phyloP scores from a whole-genome alignment of 2,888 invertebrate genomes.

The Tenthredo distinguenda region DNA sequence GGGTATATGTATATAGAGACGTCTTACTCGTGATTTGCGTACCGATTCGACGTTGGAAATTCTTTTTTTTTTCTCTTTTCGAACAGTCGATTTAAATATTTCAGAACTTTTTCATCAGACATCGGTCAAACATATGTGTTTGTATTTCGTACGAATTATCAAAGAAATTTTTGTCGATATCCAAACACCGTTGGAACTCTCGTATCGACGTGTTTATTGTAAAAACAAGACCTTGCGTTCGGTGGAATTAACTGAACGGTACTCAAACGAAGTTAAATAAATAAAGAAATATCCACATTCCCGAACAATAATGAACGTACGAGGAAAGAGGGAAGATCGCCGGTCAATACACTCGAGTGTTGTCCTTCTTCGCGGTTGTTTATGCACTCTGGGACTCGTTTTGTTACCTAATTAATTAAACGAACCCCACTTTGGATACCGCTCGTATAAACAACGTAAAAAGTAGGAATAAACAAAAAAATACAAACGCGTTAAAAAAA shows the following conservation, averaged over 20 bases:
- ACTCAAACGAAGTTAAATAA: background rate
- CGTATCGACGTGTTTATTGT: background rate
- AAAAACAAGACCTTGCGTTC: background rate
- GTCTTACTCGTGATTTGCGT: background rate
- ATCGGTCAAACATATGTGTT: background rate
- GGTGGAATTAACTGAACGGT: background rate
- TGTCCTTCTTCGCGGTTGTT: background rate
- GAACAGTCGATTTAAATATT: background rate
- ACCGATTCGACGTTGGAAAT: background rate
- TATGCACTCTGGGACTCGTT: background rate
- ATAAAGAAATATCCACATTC: conserved; percentile 6
- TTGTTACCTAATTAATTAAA: background rate
- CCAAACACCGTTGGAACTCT: background rate
- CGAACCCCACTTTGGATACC: background rate
- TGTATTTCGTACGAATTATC: background rate
- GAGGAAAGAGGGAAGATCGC: background rate
- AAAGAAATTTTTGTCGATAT: background rate
- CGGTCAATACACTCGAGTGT: conserved; percentile 13
- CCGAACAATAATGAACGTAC: background rate
- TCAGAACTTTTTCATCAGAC: background rate
- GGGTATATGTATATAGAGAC: background rate
- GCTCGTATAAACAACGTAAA: background rate
- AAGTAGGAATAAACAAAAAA: background rate
- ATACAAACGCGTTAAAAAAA: background rate
- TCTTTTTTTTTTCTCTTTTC: background rate